Evolutionary conservation across 2,888 invertebrate species (phyloP), one percentile per base, ranked within the genome.

Genomic region (Sphaeridia pumilis): DNA sequence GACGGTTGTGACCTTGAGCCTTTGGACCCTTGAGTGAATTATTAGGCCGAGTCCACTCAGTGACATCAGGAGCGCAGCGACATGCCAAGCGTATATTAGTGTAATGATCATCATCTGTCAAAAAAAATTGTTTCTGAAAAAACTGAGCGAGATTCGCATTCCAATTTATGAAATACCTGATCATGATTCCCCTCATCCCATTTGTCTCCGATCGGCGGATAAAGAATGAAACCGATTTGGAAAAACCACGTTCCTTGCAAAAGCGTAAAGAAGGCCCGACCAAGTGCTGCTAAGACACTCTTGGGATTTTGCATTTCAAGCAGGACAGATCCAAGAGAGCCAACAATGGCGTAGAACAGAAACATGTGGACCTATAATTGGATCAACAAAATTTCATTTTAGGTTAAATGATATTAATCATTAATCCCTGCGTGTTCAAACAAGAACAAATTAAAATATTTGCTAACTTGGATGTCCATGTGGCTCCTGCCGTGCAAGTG

Each of bases 161-260:
- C n/a, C n/a, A n/a, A n/a, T n/a, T n/a, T n/a, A n/a, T n/a, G n/a
- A n/a, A n/a, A 46, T 57, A 63, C 64, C 57, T 64, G 60, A 22
- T 57, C 67, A 59, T 73, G 73, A 60, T 67, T 56, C 2, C 69
- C 65, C 21, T 60, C 58, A 26, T 71, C 67, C 73, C 73, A 74
- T 35, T 64, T 56, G 24, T 59, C 58, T 0, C 65, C 65, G 12
- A 57, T 35, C 3, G 74, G 75, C 28, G 72, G 71, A 64, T 75
- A 74, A 22, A 75, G 66, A 54, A 75, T 72, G 65, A 72, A 72
- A 1, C 71, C 75, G 10, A 74, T 69, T 56, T 72, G 72, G 66
- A 69, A 72, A 66, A 74, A 74, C 75, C 75, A 76, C 2, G 72
- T 71, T n/a, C 75, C 75, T 65, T 76, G 75, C 5, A 74, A 65